phyloP scores from a whole-genome alignment of 2,797 vertebrate genomes.

The Platyrinchus mystaceus region DNA sequence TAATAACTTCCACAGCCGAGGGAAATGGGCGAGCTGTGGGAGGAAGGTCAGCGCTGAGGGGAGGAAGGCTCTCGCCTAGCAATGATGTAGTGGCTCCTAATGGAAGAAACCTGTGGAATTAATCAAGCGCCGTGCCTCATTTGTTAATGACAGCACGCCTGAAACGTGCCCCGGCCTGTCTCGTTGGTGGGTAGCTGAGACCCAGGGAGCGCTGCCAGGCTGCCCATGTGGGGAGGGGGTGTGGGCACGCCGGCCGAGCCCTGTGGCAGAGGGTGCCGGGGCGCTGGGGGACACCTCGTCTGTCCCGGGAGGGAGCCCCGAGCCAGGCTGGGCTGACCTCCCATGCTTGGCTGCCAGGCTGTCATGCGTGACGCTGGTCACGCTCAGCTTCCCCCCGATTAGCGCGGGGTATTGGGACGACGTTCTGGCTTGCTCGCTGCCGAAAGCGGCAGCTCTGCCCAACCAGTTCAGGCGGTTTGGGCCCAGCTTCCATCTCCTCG shows the following conservation, averaged over 20 bases:
- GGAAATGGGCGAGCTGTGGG: conserved; percentile 47
- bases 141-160: conserved; percentile 69
- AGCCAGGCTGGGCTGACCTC: conserved; percentile 46
- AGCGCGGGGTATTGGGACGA: conserved; percentile 77
- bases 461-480: conserved; percentile 63
- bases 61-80: conserved; percentile 46
- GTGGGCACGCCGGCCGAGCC: accelerated
- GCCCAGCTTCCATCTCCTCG: conserved; percentile 24
- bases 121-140: conserved; percentile 67
- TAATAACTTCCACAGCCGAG: conserved; percentile 73
- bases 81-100: conserved; percentile 69
- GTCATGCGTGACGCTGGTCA: conserved; percentile 73
- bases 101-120: conserved; percentile 68
- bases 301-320: neutral
- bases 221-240: neutral
- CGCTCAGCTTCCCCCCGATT: conserved; percentile 79
- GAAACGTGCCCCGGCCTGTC: neutral
- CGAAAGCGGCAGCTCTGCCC: conserved; percentile 61
- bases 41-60: conserved; percentile 52
- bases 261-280: neutral
- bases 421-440: conserved; percentile 70
- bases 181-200: neutral
- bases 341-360: conserved; percentile 70
- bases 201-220: neutral
- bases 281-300: neutral